Evolutionary conservation across 1,140 invertebrate genomes (phyloP), one percentile per base, ranked within the genome.

Genomic region (Apis laboriosa): DNA sequence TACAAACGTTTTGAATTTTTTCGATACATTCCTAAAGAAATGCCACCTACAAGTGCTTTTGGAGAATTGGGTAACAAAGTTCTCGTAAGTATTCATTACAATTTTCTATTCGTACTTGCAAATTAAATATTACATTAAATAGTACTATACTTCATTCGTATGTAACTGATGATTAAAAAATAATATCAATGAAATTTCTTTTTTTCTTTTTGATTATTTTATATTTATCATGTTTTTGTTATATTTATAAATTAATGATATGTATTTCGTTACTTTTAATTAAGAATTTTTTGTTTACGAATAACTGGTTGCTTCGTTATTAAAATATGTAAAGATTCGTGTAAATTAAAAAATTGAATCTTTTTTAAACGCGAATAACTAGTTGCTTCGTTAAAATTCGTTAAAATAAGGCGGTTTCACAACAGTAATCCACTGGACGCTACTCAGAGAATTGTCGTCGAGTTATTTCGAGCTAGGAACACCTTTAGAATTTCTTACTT

Each of bases 1-100:
- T 97, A 98, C 93, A 97, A 97, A 90, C 96, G 97, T 28, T 94
- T 95, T 67, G 96, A 97, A 91, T 97, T 97, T 94, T 97, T 96
- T 92, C 94, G 97, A 85, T 97, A 95, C 91, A 95, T 97, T 68
- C 96, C 96, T 4, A 97, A 97, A 88, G 96, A 97, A 88, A 91
- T 96, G 86, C 97, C 97, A 21, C 95, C 95, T 63, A 96, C 96
- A 2, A 95, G 95, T 72, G 95, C 96, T 9, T 97, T 97, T 90
- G 95, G 95, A 15, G 92, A 95, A 7, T 94, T 95, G 21, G 95
- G 95, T 67, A 93, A 94, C 13, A 95, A 95, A 89, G 96, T 97
- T 60, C 96, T 97, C 89, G 97, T 97, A 94, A 97, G 96, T 96
- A 90, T 70, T 28, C 8, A 1, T 1, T 11, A 15, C 11, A 15